Conservation (phyloP, 2,113 vertebrate genomes). For the Sorex araneus region DNA sequence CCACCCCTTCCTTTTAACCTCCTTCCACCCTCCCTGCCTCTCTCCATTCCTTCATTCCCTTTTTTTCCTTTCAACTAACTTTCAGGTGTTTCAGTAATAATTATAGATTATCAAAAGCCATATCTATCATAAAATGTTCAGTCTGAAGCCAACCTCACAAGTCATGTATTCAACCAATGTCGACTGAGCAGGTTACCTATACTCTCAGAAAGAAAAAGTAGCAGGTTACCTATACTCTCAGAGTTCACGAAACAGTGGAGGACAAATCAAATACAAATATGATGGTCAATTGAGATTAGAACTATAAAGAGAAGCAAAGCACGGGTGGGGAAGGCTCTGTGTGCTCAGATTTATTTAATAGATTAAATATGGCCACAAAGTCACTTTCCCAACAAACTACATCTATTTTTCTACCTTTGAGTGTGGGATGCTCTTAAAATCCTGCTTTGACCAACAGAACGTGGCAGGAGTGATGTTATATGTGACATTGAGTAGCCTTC, state of each 20-base stretch:
- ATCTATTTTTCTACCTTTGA: neutral
- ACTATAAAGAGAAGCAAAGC: neutral
- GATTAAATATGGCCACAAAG: neutral
- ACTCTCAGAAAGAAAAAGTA: neutral
- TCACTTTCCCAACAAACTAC: neutral
- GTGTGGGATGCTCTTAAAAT: neutral
- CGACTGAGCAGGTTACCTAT: neutral
- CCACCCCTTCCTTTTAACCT: no score
- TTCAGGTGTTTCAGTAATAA: slow-evolving; percentile 28
- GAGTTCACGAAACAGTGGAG: neutral
- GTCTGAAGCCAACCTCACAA: neutral
- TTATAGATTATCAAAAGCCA: neutral
- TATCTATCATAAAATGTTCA: neutral
- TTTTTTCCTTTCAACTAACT: neutral
- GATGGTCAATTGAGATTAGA: neutral
- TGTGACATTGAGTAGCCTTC: neutral
- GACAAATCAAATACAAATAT: neutral
- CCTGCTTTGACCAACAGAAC: neutral
- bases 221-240: neutral
- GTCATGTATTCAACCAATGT: neutral
- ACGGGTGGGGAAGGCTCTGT: neutral
- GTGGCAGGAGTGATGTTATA: neutral
- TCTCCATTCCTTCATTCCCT: no score
- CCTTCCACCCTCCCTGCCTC: no score
- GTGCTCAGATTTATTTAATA: neutral